Conservation (phyloP, 2,113 vertebrate species). For the Pygoscelis antarcticus region DNA sequence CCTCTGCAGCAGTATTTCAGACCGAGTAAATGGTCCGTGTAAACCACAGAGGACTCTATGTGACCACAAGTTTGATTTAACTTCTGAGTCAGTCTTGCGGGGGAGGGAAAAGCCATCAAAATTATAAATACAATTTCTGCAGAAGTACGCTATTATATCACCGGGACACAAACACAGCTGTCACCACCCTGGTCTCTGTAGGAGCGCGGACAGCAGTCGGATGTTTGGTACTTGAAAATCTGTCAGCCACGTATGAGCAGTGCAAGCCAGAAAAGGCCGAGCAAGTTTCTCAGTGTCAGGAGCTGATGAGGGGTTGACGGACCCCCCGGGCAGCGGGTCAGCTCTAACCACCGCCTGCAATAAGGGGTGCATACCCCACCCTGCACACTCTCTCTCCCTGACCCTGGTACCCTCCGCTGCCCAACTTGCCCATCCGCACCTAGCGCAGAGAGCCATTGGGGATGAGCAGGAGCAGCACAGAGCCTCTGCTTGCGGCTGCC, state of each 20-base stretch:
- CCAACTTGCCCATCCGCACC: neutral
- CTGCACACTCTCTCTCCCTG: too few relatives aligned
- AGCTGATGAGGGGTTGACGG: neutral
- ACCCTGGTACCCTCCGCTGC: neutral
- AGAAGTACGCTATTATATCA: neutral
- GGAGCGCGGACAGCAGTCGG: neutral
- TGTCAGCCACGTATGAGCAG: accelerated
- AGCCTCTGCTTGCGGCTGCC: neutral
- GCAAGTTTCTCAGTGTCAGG: neutral
- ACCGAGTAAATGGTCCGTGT: neutral
- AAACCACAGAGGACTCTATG: neutral
- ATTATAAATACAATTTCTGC: neutral
- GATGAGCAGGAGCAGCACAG: neutral
- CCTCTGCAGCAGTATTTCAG: neutral
- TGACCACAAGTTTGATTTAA: neutral
- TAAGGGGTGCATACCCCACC: neutral
- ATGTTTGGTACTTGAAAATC: neutral
- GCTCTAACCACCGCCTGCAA: neutral
- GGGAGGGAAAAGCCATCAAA: neutral
- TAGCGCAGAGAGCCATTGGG: neutral
- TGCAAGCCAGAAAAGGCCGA: neutral
- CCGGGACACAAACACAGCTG: neutral
- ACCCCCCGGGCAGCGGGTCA: neutral
- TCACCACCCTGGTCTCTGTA: neutral
- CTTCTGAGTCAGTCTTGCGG: neutral